Percentiles rank a stretch among this genome's conserved stretches.
These are phyloP conservation scores for Taenioides sp. DNA, from an alignment of 2,797 vertebrate genomes.

Conservation along the genomic window DNA sequence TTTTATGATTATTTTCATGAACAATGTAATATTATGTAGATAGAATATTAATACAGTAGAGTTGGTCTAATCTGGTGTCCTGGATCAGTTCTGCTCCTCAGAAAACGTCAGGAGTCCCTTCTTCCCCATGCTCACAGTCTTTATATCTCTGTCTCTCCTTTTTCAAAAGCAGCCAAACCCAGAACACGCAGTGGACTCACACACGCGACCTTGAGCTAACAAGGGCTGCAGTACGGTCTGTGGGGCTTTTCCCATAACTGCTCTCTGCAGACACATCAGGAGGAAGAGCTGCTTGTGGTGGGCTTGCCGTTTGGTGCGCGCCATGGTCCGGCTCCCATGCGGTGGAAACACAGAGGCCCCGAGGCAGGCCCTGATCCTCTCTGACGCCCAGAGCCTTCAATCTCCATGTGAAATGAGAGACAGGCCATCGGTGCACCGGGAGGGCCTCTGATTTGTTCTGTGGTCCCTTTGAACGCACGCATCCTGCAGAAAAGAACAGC, in stretches of 20 bases:
- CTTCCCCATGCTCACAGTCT: constrained; percentile 56
- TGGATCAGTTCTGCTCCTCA: not conserved
- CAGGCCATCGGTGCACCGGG: constrained; percentile 51
- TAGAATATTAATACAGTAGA: not conserved
- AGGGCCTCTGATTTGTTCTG: constrained; percentile 74
- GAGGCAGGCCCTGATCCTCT: constrained; percentile 45
- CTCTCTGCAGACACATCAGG: constrained; percentile 33
- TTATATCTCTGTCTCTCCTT: constrained; percentile 63
- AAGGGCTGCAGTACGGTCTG: constrained; percentile 45
- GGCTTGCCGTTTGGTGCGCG: constrained; percentile 49
- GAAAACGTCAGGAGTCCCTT: not conserved
- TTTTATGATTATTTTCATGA: not conserved
- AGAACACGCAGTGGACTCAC: constrained; percentile 61
- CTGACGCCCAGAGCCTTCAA: constrained; percentile 61
- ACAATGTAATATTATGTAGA: too few relatives aligned
- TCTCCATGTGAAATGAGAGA: constrained; percentile 72
- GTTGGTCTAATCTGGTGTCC: not conserved
- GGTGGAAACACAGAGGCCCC: constrained; percentile 58
- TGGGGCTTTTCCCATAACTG: constrained; percentile 47
- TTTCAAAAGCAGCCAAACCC: constrained; percentile 71
- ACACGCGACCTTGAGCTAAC: constrained; percentile 71
- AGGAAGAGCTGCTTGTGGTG: constrained; percentile 44
- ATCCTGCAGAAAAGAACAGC: constrained; percentile 52
- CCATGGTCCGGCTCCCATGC: constrained; percentile 63
- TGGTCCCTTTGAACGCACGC: constrained; percentile 73